A percentile compares a stretch with the other conserved stretches of the same genome.
phyloP scores from a whole-genome alignment of 2,113 vertebrate genomes.

The Hippocampus mohnikei region DNA sequence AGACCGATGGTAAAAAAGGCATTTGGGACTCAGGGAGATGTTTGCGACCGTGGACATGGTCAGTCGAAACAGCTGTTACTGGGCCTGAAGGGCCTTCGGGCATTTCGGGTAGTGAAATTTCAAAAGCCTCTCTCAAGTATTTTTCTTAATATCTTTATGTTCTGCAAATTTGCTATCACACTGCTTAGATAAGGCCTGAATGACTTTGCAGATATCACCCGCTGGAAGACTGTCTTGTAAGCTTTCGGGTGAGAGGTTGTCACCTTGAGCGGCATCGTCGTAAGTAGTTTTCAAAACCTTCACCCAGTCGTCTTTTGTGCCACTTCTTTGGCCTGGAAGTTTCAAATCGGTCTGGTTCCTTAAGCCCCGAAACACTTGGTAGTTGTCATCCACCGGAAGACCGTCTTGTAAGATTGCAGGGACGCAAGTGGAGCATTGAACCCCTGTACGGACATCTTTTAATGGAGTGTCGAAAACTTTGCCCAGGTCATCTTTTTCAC shows the following conservation, averaged over 20 bases:
- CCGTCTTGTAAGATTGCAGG: neutral
- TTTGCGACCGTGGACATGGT: neutral
- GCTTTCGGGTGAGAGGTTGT: neutral
- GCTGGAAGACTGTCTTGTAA: slow-evolving; percentile 4
- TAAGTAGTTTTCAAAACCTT: neutral
- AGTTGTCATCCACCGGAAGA: slow-evolving; percentile 14
- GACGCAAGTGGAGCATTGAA: neutral
- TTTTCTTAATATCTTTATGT: neutral
- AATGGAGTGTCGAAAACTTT: neutral
- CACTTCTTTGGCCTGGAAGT: neutral
- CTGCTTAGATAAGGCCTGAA: neutral
- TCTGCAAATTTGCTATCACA: neutral
- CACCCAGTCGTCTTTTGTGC: neutral
- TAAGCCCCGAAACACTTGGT: neutral
- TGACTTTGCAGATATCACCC: neutral
- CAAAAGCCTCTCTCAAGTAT: neutral
- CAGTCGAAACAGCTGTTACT: neutral
- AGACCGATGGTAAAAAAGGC: slow-evolving; percentile 1
- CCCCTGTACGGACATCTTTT: too few relatives aligned
- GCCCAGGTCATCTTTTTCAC: neutral
- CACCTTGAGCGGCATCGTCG: neutral
- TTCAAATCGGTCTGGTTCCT: slow-evolving; percentile 8
- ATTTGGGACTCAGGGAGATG: slow-evolving; percentile 6
- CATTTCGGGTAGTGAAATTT: neutral
- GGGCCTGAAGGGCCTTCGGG: neutral